phyloP scores from a whole-genome alignment of 2,797 vertebrate species.

The Sebastes cheni region DNA sequence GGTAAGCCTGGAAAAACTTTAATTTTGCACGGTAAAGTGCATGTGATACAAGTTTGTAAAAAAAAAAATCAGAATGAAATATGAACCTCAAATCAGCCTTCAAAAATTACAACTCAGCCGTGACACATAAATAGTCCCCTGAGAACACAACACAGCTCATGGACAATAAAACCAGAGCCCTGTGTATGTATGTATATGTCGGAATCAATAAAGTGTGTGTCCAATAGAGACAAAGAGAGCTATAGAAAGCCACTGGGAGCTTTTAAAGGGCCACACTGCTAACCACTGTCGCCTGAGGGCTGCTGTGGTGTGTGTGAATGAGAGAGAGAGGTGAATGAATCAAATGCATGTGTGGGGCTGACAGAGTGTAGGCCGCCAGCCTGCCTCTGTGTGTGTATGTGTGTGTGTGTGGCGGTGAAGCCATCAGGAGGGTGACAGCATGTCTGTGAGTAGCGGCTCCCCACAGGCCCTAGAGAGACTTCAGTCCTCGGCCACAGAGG shows the following conservation, averaged over 20 bases:
- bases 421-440: conserved; percentile 19
- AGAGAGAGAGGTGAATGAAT: conserved; percentile 32
- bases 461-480: conserved; percentile 37
- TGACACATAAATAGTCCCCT: neutral
- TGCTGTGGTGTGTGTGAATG: no score
- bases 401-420: neutral
- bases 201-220: conserved; percentile 7
- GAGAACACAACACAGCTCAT: neutral
- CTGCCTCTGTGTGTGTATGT: neutral
- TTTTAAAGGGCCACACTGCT: neutral
- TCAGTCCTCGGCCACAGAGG: conserved; percentile 22
- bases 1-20: neutral
- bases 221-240: conserved; percentile 14
- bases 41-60: neutral
- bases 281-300: conserved; percentile 44
- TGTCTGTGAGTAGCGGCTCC: conserved; percentile 33
- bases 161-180: neutral
- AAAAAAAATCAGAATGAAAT: neutral
- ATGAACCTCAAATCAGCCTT: neutral
- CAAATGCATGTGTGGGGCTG: conserved; percentile 23
- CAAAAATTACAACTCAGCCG: neutral
- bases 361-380: neutral
- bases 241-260: conserved; percentile 4
- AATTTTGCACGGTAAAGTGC: neutral
- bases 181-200: neutral